Base-by-base conservation (phyloP, 2,888 invertebrate species). In the Rhingia campestris region DNA sequence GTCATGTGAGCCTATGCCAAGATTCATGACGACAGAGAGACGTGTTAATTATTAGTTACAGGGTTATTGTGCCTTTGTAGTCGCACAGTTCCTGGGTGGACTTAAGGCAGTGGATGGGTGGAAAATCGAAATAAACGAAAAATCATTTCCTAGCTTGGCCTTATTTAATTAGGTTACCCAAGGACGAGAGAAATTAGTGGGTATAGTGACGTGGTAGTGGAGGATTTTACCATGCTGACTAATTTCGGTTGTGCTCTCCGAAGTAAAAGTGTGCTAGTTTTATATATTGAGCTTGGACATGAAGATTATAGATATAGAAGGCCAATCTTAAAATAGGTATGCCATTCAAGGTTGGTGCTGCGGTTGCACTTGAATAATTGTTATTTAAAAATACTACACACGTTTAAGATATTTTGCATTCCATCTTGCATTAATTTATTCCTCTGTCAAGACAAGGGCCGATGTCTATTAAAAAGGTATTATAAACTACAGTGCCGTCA, bases 1-100 rank as follows among this genome's bases (percentile, higher is more conserved):
- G 45, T 69, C 58, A 43, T 39, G 58, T 49, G 72, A 64, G 35
- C 59, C 47, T 70, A 59, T 49, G 49, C 66, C 72, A 72, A 70
- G 53, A 61, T 61, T 59, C 72, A 54, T 66, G 81, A 72, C 59
- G 58, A 81, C 53, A 72, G 61, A 54, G 61, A 54, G 72, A 66
- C 59, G 54, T 72, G 47, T 72, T 76, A 66, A 81, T 72, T 81
- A 81, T 43, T 81, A 70, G 64, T 66, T 47, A 45, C 14, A 69
- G 64, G 66, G 81, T 76, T 76, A 72, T 76, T 76, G 81, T 76
- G 81, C 81, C 76, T 81, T 81, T 72, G 59, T 39, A 56, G 56
- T 39, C 32, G 43, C 35, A 35, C 35, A 35, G 54, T 33, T 35
- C 47, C 47, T 41, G 47, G 47, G 39, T 33, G 49, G 54, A 37